Base-by-base conservation (phyloP, 2,113 vertebrate species). In the Hyla sarda region DNA sequence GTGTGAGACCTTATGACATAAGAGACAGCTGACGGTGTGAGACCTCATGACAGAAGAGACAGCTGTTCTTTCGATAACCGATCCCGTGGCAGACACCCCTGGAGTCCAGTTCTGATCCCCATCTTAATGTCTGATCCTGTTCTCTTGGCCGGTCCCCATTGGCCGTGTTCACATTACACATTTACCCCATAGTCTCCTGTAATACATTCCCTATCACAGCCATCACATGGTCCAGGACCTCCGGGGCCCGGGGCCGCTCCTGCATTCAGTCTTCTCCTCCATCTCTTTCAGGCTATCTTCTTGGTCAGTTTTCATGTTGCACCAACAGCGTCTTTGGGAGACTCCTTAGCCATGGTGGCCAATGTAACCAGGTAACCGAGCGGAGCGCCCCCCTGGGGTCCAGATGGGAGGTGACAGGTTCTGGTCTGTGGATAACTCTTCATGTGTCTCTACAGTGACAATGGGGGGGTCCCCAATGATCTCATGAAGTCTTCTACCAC, bases 241-340 rank as follows among this genome's bases (percentile, higher is more conserved):
- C 3, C 41, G 8, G 41, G 3, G 8, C 3, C 41, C 41, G 8
- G 41, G n/a, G 41, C 8, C 3, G 41, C 41, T 41, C 41, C 41
- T 41, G 41, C 41, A 8, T 8, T 41, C 41, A 41, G 54, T 21
- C 13, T 17, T 30, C 32, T 0, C n/a, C 62, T 34, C 14, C 4
- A 28, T 69, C 34, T 83, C 77, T 32, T 50, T 1, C 85, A 93
- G 92, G 83, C 78, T 1, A 88, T 77, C 67, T 93, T 93, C 77
- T 19, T 47, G 30, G 76, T 90, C 74, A 90, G 74, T 37, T 90
- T 93, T 56, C 89, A 90, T 11, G 83, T 93, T 23, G 89, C 88
- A 23, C 76, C 83, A 41, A 82, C 78, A 37, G 90, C 88, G 0
- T 34, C 34, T 23, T 69, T 93, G n/a, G 90, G 92, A 62, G 23